phyloP scores from a whole-genome alignment of 2,888 invertebrate genomes.

The Xestobium rufovillosum region DNA sequence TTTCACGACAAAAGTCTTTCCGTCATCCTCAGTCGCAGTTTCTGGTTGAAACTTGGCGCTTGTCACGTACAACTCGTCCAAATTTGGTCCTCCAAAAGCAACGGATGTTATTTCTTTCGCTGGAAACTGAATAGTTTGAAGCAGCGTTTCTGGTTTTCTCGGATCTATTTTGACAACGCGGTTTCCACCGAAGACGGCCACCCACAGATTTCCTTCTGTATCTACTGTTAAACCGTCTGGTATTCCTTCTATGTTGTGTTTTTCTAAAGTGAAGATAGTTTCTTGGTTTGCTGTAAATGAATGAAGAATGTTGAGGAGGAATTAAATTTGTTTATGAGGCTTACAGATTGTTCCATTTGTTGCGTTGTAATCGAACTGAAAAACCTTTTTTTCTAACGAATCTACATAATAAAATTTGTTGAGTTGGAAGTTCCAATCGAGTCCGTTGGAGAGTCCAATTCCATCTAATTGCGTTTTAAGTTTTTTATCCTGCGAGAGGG shows the following conservation, averaged over 20 bases:
- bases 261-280: slow-evolving; percentile 50
- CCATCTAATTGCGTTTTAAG: slow-evolving; percentile 22
- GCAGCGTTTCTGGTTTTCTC: slow-evolving; percentile 44
- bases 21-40: slow-evolving; percentile 42
- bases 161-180: slow-evolving; percentile 54
- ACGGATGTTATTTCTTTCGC: slow-evolving; percentile 60
- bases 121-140: slow-evolving; percentile 56
- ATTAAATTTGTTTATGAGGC: slow-evolving; percentile 3
- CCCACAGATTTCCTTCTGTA: slow-evolving; percentile 67
- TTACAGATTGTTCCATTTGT: slow-evolving; percentile 41
- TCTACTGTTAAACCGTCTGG: slow-evolving; percentile 75
- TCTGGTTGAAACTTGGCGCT: slow-evolving; percentile 39
- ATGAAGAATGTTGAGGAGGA: background rate
- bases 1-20: slow-evolving; percentile 51
- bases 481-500: slow-evolving; percentile 18
- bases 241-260: slow-evolving; percentile 43
- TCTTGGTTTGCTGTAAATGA: slow-evolving; percentile 51
- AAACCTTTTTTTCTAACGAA: slow-evolving; percentile 55
- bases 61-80: slow-evolving; percentile 62
- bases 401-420: slow-evolving; percentile 71
- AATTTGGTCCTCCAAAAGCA: slow-evolving; percentile 59
- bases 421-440: slow-evolving; percentile 62
- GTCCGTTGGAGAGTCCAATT: slow-evolving; percentile 51
- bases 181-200: slow-evolving; percentile 65
- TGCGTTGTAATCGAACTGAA: slow-evolving; percentile 59